Evolutionary conservation across 2,113 vertebrate species (phyloP).

Genomic region (Ibidorhyncha struthersii): DNA sequence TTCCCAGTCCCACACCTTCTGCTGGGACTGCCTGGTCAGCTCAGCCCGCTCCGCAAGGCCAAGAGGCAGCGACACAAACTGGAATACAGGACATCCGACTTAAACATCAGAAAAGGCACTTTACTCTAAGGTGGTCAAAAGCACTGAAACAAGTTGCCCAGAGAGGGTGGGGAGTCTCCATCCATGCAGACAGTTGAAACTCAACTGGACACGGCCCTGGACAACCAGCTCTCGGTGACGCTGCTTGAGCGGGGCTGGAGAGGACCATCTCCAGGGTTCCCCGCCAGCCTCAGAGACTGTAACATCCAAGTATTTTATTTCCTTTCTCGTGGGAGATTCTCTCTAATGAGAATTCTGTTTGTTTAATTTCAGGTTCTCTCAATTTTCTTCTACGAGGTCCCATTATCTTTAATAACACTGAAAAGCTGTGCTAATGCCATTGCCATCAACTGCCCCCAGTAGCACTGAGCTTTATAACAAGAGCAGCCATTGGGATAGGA

Average conservation of each 20-base stretch:
- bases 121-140: background rate
- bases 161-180: background rate
- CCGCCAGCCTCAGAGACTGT: background rate
- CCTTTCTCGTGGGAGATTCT: background rate
- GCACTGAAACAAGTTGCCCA: background rate
- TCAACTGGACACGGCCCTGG: accelerated
- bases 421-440: background rate
- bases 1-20: background rate
- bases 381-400: accelerated
- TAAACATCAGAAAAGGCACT: background rate
- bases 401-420: background rate
- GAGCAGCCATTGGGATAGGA: background rate
- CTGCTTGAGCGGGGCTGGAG: background rate
- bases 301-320: background rate
- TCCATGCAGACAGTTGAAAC: background rate
- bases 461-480: background rate
- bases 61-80: background rate
- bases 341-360: background rate
- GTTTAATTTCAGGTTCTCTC: background rate
- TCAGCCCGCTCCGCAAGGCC: accelerated
- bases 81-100: background rate
- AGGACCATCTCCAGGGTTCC: accelerated
- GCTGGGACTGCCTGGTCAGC: accelerated
- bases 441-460: accelerated
- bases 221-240: background rate